These are phyloP conservation scores for Eriosoma lanigerum DNA, from an alignment of 1,140 invertebrate genomes.

Conservation along the genomic window DNA sequence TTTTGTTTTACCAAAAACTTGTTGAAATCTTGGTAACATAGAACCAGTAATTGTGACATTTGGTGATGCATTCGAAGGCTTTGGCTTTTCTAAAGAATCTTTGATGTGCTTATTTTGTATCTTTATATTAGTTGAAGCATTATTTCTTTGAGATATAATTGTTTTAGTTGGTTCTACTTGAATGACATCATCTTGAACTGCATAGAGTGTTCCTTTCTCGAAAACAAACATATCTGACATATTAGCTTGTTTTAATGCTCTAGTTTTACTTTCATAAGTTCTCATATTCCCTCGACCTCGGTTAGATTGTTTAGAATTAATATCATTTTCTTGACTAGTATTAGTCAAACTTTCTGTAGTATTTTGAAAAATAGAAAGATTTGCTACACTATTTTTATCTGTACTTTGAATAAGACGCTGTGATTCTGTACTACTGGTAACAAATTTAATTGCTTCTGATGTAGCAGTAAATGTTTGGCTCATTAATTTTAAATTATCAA, in stretches of 20 bases:
- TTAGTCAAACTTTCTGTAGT: not conserved
- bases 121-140: not conserved
- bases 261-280: conserved; percentile 48
- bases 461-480: conserved; percentile 47
- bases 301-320: not conserved
- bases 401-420: conserved; percentile 30
- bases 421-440: conserved; percentile 35
- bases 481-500: conserved; percentile 34
- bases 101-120: not conserved
- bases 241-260: conserved; percentile 48
- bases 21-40: conserved; percentile 73
- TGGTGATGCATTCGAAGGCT: conserved; percentile 11
- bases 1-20: conserved; percentile 72
- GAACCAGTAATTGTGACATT: conserved; percentile 41
- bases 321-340: conserved; percentile 6
- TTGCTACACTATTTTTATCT: not conserved
- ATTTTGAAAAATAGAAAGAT: conserved; percentile 10
- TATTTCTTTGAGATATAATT: not conserved
- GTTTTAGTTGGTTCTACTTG: conserved; percentile 13
- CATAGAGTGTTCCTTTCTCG: conserved; percentile 46
- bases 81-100: conserved; percentile 16
- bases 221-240: conserved; percentile 42
- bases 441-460: conserved; percentile 45
- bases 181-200: conserved; percentile 24
- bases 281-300: conserved; percentile 32